Conservation (phyloP, 2,113 vertebrate genomes). For the Syngnathus typhle region DNA sequence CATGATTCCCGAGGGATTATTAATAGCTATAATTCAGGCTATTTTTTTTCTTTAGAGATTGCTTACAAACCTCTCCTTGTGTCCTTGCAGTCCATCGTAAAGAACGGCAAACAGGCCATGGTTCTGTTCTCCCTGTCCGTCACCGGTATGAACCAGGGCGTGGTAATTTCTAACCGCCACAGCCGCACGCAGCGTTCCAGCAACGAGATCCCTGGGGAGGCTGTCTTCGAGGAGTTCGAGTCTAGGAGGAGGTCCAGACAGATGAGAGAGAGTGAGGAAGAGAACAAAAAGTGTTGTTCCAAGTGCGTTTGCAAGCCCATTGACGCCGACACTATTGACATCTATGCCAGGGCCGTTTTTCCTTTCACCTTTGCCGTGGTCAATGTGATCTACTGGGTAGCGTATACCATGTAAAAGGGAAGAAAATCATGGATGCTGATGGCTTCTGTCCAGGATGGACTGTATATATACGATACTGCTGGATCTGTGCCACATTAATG, state of each 20-base stretch:
- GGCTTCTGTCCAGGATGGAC: slow-evolving; percentile 22
- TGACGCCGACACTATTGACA: slow-evolving; percentile 92
- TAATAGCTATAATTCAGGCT: not conserved
- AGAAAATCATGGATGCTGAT: slow-evolving; percentile 5
- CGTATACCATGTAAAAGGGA: slow-evolving; percentile 82
- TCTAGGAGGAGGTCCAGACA: slow-evolving; percentile 65
- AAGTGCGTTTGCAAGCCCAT: slow-evolving; percentile 89
- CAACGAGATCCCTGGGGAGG: slow-evolving; percentile 68
- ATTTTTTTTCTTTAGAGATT: not conserved
- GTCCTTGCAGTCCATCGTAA: slow-evolving; percentile 80
- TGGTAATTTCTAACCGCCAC: slow-evolving; percentile 79
- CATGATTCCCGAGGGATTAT: not conserved
- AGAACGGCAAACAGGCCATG: slow-evolving; percentile 85
- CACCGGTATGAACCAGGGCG: slow-evolving; percentile 84
- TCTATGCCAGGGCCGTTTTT: slow-evolving; percentile 91
- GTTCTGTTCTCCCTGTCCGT: slow-evolving; percentile 92
- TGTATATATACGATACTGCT: slow-evolving; percentile 49
- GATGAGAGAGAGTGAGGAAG: slow-evolving; percentile 37
- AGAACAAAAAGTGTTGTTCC: slow-evolving; percentile 75
- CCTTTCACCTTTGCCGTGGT: slow-evolving; percentile 92
- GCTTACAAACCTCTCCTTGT: not conserved
- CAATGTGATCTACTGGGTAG: slow-evolving; percentile 96
- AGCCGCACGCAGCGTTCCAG: slow-evolving; percentile 61
- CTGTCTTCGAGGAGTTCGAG: slow-evolving; percentile 72
- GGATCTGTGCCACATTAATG: slow-evolving; percentile 32